Evolutionary conservation across 2,888 invertebrate species (phyloP).

Genomic region (Coleophora deauratella): DNA sequence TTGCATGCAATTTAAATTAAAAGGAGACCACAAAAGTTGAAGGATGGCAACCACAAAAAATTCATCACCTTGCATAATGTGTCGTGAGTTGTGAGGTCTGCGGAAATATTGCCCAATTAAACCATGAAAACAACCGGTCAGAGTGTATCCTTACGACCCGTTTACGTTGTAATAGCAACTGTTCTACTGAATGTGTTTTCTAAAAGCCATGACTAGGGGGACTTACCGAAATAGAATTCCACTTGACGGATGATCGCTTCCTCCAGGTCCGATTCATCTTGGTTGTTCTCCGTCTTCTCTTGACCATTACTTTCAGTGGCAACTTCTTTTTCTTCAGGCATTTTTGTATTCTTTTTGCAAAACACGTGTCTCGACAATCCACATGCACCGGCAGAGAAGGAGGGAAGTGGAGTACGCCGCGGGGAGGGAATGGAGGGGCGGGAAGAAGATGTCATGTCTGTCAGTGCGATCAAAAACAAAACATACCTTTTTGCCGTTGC

Average conservation of each 20-base stretch:
- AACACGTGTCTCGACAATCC: slow-evolving; percentile 35
- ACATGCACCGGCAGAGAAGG: slow-evolving; percentile 28
- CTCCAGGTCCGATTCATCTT: slow-evolving; percentile 59
- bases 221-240: slow-evolving; percentile 75
- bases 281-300: slow-evolving; percentile 28
- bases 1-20: too few relatives aligned
- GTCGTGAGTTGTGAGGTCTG: too few relatives aligned
- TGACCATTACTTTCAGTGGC: slow-evolving; percentile 40
- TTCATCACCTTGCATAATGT: too few relatives aligned
- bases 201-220: too few relatives aligned
- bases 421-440: slow-evolving; percentile 1
- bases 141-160: too few relatives aligned
- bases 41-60: too few relatives aligned
- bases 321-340: slow-evolving; percentile 57
- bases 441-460: not conserved
- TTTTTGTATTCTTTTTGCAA: slow-evolving; percentile 18
- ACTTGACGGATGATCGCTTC: slow-evolving; percentile 79
- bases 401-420: not conserved
- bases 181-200: too few relatives aligned
- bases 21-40: too few relatives aligned
- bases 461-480: not conserved
- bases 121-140: too few relatives aligned
- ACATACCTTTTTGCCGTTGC: too few relatives aligned
- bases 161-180: too few relatives aligned
- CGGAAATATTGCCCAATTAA: too few relatives aligned